Evolutionary conservation across 2,797 vertebrate genomes (phyloP).

Genomic region (Pipistrellus pygmaeus): DNA sequence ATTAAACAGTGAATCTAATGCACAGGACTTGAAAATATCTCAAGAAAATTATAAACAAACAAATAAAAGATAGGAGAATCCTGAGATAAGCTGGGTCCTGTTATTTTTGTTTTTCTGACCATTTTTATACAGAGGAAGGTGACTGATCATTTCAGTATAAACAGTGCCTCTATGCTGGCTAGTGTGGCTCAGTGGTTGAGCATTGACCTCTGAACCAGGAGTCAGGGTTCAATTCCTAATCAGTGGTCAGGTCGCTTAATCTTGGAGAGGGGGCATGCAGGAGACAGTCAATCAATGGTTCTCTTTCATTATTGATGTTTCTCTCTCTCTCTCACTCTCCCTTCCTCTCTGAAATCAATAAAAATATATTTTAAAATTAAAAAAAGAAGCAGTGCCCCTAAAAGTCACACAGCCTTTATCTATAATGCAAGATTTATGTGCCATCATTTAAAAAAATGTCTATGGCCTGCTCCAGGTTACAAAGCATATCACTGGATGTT

Average conservation of each 20-base stretch:
- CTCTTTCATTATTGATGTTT: too few species aligned
- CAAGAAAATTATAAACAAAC: neutral
- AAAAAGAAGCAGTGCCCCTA: too few species aligned
- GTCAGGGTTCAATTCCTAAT: too few species aligned
- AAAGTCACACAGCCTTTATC: neutral
- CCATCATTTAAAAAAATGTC: neutral
- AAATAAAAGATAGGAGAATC: neutral
- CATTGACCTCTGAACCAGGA: too few species aligned
- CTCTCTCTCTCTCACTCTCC: too few species aligned
- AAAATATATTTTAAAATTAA: too few species aligned
- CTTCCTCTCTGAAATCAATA: too few species aligned
- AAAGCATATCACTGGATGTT: conserved; percentile 30
- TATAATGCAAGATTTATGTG: neutral
- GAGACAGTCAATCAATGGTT: too few species aligned
- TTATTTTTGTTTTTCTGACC: neutral
- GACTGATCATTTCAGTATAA: neutral
- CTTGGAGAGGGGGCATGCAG: too few species aligned
- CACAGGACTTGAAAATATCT: neutral
- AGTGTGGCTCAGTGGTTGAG: too few species aligned
- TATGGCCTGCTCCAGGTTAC: neutral
- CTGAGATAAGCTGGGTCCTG: neutral
- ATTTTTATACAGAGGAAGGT: neutral
- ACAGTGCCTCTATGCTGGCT: neutral
- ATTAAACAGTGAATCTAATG: neutral
- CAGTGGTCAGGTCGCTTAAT: too few species aligned